Evolutionary conservation across 1,140 invertebrate genomes (phyloP).

Genomic region (Macrobrachium rosenbergii): DNA sequence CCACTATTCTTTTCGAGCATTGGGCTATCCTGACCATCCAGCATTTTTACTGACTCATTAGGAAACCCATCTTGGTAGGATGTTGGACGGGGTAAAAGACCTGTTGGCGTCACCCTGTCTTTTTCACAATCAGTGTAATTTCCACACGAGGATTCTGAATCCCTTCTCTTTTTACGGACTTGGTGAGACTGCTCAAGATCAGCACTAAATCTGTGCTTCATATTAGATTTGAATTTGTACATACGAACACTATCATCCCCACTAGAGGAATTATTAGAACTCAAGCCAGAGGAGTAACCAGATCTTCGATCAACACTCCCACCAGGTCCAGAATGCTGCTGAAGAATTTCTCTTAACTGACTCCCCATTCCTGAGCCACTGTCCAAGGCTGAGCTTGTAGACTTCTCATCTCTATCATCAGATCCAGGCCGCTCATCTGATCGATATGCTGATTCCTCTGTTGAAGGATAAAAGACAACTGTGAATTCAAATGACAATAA

Average conservation of each 20-base stretch:
- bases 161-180: conserved; percentile 61
- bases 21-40: conserved; percentile 42
- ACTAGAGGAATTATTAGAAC: conserved; percentile 61
- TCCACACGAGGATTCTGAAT: conserved; percentile 55
- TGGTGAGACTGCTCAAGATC: conserved; percentile 66
- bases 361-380: conserved; percentile 43
- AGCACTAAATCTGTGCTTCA: conserved; percentile 84
- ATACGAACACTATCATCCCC: conserved; percentile 57
- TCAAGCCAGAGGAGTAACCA: conserved; percentile 47
- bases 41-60: conserved; percentile 31
- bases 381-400: conserved; percentile 43
- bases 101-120: conserved; percentile 52
- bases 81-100: conserved; percentile 19
- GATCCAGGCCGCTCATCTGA: conserved; percentile 45
- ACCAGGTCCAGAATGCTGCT: conserved; percentile 57
- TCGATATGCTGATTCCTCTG: conserved; percentile 56
- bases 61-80: conserved; percentile 40
- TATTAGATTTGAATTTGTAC: conserved; percentile 94
- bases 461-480: conserved; percentile 7
- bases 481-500: background rate
- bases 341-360: conserved; percentile 55
- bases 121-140: conserved; percentile 63
- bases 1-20: conserved; percentile 41
- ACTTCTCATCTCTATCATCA: conserved; percentile 42
- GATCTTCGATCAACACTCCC: conserved; percentile 50